These are phyloP conservation scores for Venustaconcha ellipsiformis DNA, from an alignment of 1,140 invertebrate genomes.

Conservation along the genomic window DNA sequence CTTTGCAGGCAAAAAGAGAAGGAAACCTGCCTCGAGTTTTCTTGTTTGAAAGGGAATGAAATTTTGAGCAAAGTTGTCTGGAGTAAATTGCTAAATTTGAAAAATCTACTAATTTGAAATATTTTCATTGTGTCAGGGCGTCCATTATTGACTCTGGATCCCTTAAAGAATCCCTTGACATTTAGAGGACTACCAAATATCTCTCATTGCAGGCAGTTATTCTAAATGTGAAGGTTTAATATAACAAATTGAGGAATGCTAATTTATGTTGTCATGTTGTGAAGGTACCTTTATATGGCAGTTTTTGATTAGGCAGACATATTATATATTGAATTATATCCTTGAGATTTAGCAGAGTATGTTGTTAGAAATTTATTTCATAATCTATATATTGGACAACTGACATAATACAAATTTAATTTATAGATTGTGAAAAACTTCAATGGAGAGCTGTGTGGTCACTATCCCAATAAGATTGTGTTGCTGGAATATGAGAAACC, in stretches of 20 bases:
- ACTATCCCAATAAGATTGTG: conserved; percentile 81
- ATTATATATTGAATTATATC: neutral
- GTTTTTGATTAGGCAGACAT: neutral
- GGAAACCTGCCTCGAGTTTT: too few relatives aligned
- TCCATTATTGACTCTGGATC: too few relatives aligned
- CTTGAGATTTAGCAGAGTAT: neutral
- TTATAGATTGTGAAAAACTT: conserved; percentile 75
- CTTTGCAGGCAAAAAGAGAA: too few relatives aligned
- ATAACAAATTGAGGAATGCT: neutral
- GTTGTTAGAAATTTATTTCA: neutral
- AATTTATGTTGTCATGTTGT: neutral
- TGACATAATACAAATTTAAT: conserved; percentile 13
- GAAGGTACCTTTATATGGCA: neutral
- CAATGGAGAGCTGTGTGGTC: conserved; percentile 79
- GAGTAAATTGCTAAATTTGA: too few relatives aligned
- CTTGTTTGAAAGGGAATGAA: too few relatives aligned
- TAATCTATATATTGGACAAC: neutral
- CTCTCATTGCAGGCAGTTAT: too few relatives aligned
- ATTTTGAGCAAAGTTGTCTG: too few relatives aligned
- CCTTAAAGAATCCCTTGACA: too few relatives aligned
- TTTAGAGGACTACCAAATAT: too few relatives aligned
- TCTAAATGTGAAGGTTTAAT: too few relatives aligned
- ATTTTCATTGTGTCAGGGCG: too few relatives aligned
- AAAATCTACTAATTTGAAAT: too few relatives aligned
- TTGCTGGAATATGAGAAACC: conserved; percentile 77